Evolutionary conservation across 2,888 invertebrate species (phyloP).

Genomic region (Macrophya alboannulata): DNA sequence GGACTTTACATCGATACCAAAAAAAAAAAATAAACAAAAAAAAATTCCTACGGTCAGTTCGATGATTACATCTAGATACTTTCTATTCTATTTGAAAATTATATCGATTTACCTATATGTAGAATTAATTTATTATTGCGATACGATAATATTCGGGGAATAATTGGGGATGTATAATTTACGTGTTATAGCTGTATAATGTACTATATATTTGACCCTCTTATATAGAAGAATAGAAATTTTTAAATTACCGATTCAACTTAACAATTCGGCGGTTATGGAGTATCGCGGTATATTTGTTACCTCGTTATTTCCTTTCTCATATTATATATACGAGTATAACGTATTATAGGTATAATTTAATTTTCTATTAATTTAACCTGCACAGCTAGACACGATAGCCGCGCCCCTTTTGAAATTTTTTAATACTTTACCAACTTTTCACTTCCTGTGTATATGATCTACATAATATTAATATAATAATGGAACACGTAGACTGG

Average conservation of each 20-base stretch:
- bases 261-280: background rate
- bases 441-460: conserved; percentile 19
- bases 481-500: background rate
- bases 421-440: background rate
- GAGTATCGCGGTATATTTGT: background rate
- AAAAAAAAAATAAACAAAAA: background rate
- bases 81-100: background rate
- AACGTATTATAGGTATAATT: background rate
- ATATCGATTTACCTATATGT: background rate
- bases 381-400: background rate
- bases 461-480: background rate
- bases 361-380: background rate
- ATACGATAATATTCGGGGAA: background rate
- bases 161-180: background rate
- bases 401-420: background rate
- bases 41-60: background rate
- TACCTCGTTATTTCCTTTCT: background rate
- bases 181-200: background rate
- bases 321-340: background rate
- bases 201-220: background rate
- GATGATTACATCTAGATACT: background rate
- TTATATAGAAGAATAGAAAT: conserved; percentile 3
- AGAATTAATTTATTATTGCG: background rate
- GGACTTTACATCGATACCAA: background rate
- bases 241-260: background rate